These are phyloP conservation scores for Uropetala carovei DNA, from an alignment of 2,888 invertebrate species.

Conservation along the genomic window DNA sequence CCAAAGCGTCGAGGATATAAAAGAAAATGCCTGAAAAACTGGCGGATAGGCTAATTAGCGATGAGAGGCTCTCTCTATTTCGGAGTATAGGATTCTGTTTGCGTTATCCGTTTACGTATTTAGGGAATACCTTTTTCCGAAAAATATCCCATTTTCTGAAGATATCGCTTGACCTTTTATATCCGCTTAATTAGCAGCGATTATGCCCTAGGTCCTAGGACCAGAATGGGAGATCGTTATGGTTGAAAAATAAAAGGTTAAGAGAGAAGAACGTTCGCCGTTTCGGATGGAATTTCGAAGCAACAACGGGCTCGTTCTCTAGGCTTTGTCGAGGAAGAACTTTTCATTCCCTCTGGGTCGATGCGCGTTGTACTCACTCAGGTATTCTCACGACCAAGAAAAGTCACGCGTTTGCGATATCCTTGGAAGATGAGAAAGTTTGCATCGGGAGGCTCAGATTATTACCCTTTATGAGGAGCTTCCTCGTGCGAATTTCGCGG, in stretches of 20 bases:
- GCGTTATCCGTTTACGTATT: not conserved
- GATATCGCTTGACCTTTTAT: conserved; percentile 28
- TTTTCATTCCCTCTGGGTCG: too few species aligned
- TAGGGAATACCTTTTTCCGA: conserved; percentile 43
- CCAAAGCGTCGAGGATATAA: too few species aligned
- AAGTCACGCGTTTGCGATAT: too few species aligned
- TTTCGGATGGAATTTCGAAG: not conserved
- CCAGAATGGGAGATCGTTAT: conserved; percentile 17
- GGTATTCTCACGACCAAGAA: too few species aligned
- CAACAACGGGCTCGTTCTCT: not conserved
- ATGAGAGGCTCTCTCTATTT: not conserved
- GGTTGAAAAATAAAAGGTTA: conserved; percentile 40
- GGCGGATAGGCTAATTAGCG: conserved; percentile 61
- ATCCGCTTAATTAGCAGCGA: conserved; percentile 58
- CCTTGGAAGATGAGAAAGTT: too few species aligned
- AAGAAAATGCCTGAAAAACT: conserved; percentile 27
- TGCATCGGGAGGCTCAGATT: too few species aligned
- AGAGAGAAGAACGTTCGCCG: not conserved
- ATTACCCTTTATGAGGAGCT: too few species aligned
- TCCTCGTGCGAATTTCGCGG: too few species aligned
- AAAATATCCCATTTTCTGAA: not conserved
- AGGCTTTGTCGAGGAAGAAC: too few species aligned
- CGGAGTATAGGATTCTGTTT: not conserved
- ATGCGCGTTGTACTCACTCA: too few species aligned
- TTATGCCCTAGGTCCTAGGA: conserved; percentile 40